Percentiles rank a stretch among this genome's conserved stretches.
phyloP scores from a whole-genome alignment of 2,113 vertebrate genomes.

The Chionomys nivalis region DNA sequence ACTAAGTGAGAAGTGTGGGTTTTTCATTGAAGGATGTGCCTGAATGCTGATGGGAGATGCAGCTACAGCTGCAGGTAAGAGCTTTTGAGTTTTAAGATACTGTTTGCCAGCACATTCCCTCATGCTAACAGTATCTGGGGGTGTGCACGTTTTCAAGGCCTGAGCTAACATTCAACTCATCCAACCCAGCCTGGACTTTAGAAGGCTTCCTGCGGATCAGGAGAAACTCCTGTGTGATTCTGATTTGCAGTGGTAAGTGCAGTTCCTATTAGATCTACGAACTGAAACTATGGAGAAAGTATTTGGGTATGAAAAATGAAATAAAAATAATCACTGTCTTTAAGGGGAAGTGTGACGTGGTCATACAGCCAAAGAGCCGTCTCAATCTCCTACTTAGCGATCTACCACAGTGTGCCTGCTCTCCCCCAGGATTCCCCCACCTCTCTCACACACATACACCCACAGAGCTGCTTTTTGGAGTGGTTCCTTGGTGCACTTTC shows the following conservation, averaged over 20 bases:
- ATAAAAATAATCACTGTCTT: neutral
- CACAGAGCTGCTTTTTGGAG: neutral
- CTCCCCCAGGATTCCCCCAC: neutral
- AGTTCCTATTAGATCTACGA: neutral
- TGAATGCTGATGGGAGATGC: neutral
- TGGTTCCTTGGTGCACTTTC: neutral
- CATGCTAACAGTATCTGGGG: neutral
- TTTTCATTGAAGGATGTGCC: neutral
- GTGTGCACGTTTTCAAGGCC: neutral
- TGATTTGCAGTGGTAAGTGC: neutral
- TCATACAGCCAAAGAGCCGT: neutral
- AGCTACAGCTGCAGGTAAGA: neutral
- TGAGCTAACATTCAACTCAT: neutral
- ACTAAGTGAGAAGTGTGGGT: neutral
- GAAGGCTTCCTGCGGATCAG: neutral
- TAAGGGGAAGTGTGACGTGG: neutral
- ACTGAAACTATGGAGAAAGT: neutral
- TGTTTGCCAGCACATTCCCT: neutral
- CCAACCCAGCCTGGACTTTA: neutral
- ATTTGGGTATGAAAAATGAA: conserved; percentile 11
- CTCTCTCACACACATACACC: neutral
- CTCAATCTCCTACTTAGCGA: neutral
- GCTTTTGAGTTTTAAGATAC: neutral
- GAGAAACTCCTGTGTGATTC: neutral
- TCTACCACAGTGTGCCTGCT: neutral